These are phyloP conservation scores for Drosophila anomalipes DNA, from an alignment of 2,888 invertebrate species.

Conservation along the genomic window DNA sequence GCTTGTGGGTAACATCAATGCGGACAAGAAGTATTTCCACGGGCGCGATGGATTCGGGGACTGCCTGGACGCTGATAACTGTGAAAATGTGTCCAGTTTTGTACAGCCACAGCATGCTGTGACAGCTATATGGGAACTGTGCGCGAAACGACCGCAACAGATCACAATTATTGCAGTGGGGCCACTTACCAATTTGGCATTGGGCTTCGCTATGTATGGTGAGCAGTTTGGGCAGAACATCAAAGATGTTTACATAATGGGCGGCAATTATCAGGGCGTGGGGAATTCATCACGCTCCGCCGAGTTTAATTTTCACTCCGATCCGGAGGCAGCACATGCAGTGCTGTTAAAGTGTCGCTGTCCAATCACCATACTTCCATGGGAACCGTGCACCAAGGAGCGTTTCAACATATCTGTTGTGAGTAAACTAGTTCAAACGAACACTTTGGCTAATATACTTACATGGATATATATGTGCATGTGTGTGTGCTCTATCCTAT, in stretches of 20 bases:
- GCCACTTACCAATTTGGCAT: constrained; percentile 92
- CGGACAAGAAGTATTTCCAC: constrained; percentile 86
- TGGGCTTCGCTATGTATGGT: constrained; percentile 90
- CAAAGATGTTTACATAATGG: constrained; percentile 91
- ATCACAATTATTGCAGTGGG: constrained; percentile 89
- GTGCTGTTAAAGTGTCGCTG: constrained; percentile 87
- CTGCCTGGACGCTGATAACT: constrained; percentile 79
- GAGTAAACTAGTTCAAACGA: constrained; percentile 36
- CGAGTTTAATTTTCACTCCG: constrained; percentile 92
- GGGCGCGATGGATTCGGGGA: constrained; percentile 92
- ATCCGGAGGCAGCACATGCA: constrained; percentile 92
- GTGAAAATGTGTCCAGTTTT: constrained; percentile 82
- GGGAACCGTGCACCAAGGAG: constrained; percentile 88
- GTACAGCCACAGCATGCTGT: constrained; percentile 87
- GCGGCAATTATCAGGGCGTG: constrained; percentile 89
- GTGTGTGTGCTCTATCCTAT: not conserved
- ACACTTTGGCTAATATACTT: not conserved
- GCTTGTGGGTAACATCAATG: constrained; percentile 84
- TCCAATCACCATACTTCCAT: constrained; percentile 89
- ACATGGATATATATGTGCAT: not conserved
- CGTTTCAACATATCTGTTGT: constrained; percentile 80
- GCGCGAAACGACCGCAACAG: constrained; percentile 86
- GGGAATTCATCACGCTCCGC: constrained; percentile 88
- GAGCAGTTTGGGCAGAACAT: constrained; percentile 87
- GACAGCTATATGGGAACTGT: constrained; percentile 87